Evolutionary conservation across 2,797 vertebrate species (phyloP), one percentile per base, ranked within the genome.

Genomic region (Etheostoma nigrum): DNA sequence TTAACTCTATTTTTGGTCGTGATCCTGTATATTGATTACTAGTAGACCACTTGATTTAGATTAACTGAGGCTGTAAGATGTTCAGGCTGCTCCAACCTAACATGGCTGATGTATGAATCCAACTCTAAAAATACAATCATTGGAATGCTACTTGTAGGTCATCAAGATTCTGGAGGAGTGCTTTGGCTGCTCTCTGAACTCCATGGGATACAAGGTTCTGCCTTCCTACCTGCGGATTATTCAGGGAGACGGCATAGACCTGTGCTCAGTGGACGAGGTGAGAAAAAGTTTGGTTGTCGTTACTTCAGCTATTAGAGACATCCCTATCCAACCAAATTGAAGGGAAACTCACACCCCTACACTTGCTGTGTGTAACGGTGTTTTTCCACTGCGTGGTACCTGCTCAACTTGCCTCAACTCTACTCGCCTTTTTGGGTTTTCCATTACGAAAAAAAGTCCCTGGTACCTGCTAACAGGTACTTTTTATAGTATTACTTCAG

Each of bases 231-330:
- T 96, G 70, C 89, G 95, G 19, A 93, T 96, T 69, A 95, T 96
- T 78, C 95, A 95, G 68, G 95, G 95, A 23, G 95, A 96, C 9
- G 95, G 95, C 18, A 95, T 96, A 15, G 94, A 95, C 87, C 89
- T 95, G 25, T 68, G 4, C 75, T 95, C 95, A 0, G 75, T 95
- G 21, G 92, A 94, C 1, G 89, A 95, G 93, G 95, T 96, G 75
- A 79, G 73, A 47, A 55, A 33, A n/a, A 0, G 4, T 65, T 54
- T 47, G 14, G 21, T 23, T 78, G 11, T 25, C 54, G 25, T 53
- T 47, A 45, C 11, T 45, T 63, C 4, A 58, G 2, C 11, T 58
- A 14, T 57, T 47, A 33, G 18, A 62, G 11, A 25, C 44, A 19
- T 21, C 44, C 45, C 44, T 30, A 51, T 1, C 15, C 6, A 1